These are phyloP conservation scores for Sceloporus undulatus DNA, from an alignment of 2,113 vertebrate genomes.

Conservation along the genomic window DNA sequence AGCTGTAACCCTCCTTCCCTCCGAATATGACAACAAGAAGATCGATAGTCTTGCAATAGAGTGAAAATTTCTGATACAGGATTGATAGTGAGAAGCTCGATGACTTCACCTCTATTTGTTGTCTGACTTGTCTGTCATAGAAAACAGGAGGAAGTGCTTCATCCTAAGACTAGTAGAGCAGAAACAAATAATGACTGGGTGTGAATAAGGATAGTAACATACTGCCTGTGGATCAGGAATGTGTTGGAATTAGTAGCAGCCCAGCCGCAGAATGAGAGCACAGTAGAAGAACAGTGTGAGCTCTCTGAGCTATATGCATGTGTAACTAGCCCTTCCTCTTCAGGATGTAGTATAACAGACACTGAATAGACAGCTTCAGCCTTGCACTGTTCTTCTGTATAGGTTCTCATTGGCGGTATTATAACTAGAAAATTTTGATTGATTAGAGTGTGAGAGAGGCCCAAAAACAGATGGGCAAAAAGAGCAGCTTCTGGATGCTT, in stretches of 20 bases:
- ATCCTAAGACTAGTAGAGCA: not conserved
- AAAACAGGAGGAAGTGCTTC: not conserved
- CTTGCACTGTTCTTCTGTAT: not conserved
- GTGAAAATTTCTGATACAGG: not conserved
- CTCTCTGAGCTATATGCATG: not conserved
- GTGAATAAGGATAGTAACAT: not conserved
- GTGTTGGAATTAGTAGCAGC: not conserved
- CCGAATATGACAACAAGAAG: not conserved
- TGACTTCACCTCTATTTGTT: not conserved
- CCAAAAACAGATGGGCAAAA: too few species aligned
- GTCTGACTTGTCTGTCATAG: not conserved
- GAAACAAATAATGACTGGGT: not conserved
- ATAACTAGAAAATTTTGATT: conserved; percentile 68
- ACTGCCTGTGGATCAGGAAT: not conserved
- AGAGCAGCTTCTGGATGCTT: too few species aligned
- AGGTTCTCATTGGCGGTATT: conserved; percentile 24
- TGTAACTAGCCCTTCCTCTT: not conserved
- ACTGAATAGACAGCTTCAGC: not conserved
- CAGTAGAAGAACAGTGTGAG: not conserved
- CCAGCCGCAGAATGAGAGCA: not conserved
- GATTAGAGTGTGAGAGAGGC: conserved; percentile 30
- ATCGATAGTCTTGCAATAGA: not conserved
- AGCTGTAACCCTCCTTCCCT: not conserved
- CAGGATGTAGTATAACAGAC: not conserved
- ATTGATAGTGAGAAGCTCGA: not conserved